Evolutionary conservation across 2,888 invertebrate species (phyloP).

Genomic region (Globia sparganii): DNA sequence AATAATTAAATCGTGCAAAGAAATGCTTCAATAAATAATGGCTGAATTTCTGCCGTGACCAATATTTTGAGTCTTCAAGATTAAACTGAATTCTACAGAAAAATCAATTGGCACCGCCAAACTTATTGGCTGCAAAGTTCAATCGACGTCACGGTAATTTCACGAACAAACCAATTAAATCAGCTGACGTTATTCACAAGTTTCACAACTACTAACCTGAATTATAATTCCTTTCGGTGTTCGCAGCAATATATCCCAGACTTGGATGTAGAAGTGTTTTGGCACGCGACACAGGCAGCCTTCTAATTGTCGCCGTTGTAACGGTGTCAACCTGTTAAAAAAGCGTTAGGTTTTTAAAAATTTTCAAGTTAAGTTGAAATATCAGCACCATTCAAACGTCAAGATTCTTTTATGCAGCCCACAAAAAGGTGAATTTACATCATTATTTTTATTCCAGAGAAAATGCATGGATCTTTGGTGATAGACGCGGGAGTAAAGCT

Average conservation of each 20-base stretch:
- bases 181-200: background rate
- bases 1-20: background rate
- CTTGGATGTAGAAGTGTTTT: constrained; percentile 97
- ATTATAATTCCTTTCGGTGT: constrained; percentile 97
- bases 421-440: background rate
- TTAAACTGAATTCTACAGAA: background rate
- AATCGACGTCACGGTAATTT: background rate
- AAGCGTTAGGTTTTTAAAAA: background rate
- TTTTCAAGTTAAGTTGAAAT: no score
- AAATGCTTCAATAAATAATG: no score
- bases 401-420: background rate
- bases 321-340: constrained; percentile 92
- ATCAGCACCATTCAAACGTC: background rate
- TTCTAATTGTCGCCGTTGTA: constrained; percentile 97
- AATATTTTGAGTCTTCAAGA: background rate
- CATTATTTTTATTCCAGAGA: background rate
- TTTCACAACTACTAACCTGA: constrained; percentile 81
- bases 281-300: constrained; percentile 99
- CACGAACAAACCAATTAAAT: background rate
- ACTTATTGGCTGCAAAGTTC: background rate
- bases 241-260: constrained; percentile 98
- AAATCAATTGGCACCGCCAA: background rate
- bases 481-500: background rate
- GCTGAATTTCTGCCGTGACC: background rate
- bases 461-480: background rate